These are phyloP conservation scores for Geodia barretti DNA, from an alignment of 37 sponge, comb jelly and placozoan genomes.

Conservation along the genomic window DNA sequence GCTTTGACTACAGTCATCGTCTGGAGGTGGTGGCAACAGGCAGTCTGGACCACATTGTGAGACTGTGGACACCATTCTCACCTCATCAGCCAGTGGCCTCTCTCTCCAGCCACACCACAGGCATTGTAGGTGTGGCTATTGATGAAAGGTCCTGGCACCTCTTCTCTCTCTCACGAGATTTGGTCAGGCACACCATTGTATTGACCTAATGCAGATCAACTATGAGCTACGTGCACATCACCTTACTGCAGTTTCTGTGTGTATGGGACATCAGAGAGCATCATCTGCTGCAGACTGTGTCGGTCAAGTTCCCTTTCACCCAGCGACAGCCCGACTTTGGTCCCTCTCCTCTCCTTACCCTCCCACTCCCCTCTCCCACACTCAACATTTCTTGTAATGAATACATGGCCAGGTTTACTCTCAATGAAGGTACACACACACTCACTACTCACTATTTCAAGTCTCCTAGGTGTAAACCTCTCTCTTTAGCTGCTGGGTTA, in stretches of 20 bases:
- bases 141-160: constrained; percentile 46
- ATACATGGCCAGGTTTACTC: constrained; percentile 70
- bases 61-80: constrained; percentile 96
- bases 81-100: constrained; percentile 79
- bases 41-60: constrained; percentile 85
- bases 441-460: too few relatives aligned
- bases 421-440: constrained; percentile 16
- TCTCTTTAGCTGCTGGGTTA: not conserved
- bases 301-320: constrained; percentile 83
- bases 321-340: constrained; percentile 87
- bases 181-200: constrained; percentile 40
- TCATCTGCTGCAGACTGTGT: constrained; percentile 72
- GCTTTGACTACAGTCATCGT: constrained; percentile 82
- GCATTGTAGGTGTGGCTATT: constrained; percentile 80
- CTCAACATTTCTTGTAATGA: constrained; percentile 79
- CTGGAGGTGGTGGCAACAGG: constrained; percentile 91
- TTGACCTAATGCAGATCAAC: not conserved
- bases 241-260: constrained; percentile 49
- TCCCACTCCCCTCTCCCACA: constrained; percentile 7
- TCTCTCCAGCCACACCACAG: constrained; percentile 69
- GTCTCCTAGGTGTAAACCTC: constrained; percentile 8
- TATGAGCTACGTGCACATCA: not conserved
- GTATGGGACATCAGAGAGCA: constrained; percentile 88
- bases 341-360: constrained; percentile 35
- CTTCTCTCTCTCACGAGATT: constrained; percentile 84